Evolutionary conservation across 2,113 vertebrate genomes (phyloP).

Genomic region (Furnarius figulus): DNA sequence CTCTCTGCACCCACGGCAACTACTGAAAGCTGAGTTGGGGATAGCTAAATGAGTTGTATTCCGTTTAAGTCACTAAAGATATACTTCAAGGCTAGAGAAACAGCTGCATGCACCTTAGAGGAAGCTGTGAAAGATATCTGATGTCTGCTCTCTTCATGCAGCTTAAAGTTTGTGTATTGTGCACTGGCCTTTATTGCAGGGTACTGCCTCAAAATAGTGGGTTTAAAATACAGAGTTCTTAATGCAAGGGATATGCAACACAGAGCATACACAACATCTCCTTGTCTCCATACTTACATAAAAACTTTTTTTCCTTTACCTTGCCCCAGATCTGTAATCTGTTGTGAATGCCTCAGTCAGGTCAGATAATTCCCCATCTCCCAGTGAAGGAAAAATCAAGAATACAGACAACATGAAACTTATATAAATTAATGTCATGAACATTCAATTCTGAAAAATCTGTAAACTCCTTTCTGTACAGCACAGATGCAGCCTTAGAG

Average conservation of each 20-base stretch:
- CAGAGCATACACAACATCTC: background rate
- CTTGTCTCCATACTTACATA: background rate
- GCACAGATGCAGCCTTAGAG: background rate
- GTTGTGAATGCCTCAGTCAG: background rate
- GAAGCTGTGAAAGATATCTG: background rate
- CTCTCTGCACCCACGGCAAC: background rate
- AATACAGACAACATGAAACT: background rate
- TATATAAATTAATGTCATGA: background rate
- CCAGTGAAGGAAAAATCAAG: background rate
- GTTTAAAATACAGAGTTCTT: background rate
- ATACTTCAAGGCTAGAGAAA: background rate
- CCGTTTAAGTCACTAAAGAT: constrained; percentile 2
- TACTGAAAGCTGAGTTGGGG: background rate
- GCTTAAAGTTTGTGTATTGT: background rate
- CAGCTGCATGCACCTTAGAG: background rate
- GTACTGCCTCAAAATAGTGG: background rate
- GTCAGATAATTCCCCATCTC: background rate
- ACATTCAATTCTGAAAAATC: background rate
- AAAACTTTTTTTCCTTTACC: background rate
- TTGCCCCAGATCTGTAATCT: background rate
- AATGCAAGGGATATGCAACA: background rate
- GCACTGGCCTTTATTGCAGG: background rate
- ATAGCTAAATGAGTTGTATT: background rate
- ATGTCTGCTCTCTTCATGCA: background rate
- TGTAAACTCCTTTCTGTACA: background rate